Conservation (phyloP, 2,113 vertebrate species). For the Raja brachyura region DNA sequence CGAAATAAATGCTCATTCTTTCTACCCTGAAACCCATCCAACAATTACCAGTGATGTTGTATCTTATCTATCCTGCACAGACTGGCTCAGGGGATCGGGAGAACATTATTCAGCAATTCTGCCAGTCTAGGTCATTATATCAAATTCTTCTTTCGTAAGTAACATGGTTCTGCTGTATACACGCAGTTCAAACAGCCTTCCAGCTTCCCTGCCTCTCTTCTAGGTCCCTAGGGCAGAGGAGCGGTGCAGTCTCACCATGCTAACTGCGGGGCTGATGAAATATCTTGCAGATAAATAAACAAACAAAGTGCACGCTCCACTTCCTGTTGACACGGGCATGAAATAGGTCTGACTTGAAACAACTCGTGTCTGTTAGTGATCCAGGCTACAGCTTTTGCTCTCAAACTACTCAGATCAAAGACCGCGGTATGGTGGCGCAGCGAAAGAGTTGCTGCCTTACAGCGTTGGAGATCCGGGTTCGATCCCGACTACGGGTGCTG, state of each 20-base stretch:
- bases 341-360: constrained; percentile 7
- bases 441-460: no score
- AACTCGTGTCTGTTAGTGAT: constrained; percentile 10
- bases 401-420: neutral
- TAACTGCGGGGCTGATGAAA: constrained; percentile 24
- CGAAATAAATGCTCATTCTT: no score
- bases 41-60: neutral
- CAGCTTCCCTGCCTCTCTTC: neutral
- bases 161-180: neutral
- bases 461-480: no score
- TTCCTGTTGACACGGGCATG: constrained; percentile 13
- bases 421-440: neutral
- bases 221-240: neutral
- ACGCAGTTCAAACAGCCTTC: neutral
- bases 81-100: neutral
- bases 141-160: neutral
- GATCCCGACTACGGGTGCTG: no score
- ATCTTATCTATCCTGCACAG: neutral
- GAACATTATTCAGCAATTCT: neutral
- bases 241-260: neutral
- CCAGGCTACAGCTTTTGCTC: neutral
- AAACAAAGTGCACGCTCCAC: constrained; percentile 14
- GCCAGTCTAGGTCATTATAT: neutral
- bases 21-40: neutral
- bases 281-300: neutral